Evolutionary conservation across 2,888 invertebrate species (phyloP).

Genomic region (Cheilosia vulpina): DNA sequence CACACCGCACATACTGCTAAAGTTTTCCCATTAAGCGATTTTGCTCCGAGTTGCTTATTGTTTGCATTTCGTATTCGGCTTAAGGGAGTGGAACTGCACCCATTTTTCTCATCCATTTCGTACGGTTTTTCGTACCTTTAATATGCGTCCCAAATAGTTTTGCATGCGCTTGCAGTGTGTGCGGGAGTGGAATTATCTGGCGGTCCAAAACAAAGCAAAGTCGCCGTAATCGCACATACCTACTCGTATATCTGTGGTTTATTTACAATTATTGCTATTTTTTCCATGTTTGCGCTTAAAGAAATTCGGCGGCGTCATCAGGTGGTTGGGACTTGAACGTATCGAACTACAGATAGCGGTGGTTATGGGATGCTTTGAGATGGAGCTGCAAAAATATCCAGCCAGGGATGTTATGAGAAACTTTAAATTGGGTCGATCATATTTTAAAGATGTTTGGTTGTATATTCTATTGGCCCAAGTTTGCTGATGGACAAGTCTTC

Average conservation of each 20-base stretch:
- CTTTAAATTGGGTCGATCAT: constrained; percentile 24
- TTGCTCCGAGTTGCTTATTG: constrained; percentile 68
- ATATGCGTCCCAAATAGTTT: constrained; percentile 63
- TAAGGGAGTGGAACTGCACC: constrained; percentile 43
- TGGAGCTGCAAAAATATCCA: background rate
- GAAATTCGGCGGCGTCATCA: constrained; percentile 55
- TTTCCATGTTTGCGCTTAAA: constrained; percentile 8
- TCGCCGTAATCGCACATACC: constrained; percentile 18
- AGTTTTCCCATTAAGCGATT: constrained; percentile 74
- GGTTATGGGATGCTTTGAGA: constrained; percentile 28
- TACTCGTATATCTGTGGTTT: constrained; percentile 36
- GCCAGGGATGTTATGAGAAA: background rate
- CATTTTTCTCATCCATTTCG: constrained; percentile 51
- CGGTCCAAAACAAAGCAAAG: constrained; percentile 6
- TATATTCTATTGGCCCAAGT: background rate
- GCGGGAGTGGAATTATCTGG: constrained; percentile 5
- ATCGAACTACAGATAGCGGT: constrained; percentile 17
- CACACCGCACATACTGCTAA: constrained; percentile 44
- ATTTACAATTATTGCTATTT: constrained; percentile 63
- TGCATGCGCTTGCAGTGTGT: constrained; percentile 45
- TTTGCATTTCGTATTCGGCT: constrained; percentile 46
- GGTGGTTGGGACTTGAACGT: constrained; percentile 48
- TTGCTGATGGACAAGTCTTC: background rate
- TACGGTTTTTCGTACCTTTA: constrained; percentile 52
- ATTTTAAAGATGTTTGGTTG: background rate